A percentile compares a stretch with the other conserved stretches of the same genome.
These are phyloP conservation scores for Caenorhabditis inopinata DNA, from an alignment of 1,140 invertebrate genomes.

Conservation along the genomic window DNA sequence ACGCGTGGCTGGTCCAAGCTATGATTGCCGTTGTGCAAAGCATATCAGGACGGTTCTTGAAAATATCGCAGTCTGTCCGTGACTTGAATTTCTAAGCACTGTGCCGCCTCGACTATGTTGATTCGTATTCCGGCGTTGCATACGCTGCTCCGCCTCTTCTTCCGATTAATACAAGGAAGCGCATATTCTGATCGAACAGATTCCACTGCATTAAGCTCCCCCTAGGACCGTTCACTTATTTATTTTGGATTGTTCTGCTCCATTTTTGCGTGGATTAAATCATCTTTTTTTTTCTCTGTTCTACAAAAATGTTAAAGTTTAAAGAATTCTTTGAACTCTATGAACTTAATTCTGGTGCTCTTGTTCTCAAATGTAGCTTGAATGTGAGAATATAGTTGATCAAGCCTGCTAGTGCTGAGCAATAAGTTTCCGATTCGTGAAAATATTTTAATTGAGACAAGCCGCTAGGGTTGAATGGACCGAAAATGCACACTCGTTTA, in stretches of 20 bases:
- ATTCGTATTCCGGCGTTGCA: neutral
- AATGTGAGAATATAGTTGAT: too few relatives aligned
- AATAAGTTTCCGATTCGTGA: too few relatives aligned
- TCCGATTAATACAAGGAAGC: neutral
- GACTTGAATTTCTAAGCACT: neutral
- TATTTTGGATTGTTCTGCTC: neutral
- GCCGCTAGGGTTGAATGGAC: too few relatives aligned
- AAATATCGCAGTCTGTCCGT: neutral
- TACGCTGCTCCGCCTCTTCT: constrained; percentile 1
- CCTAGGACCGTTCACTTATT: neutral
- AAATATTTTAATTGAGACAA: too few relatives aligned
- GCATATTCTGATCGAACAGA: neutral
- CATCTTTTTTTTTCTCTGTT: too few relatives aligned
- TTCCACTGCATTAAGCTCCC: neutral
- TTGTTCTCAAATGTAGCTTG: too few relatives aligned
- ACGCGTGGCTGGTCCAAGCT: neutral
- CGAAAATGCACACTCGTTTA: too few relatives aligned
- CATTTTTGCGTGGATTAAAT: too few relatives aligned
- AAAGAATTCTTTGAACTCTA: too few relatives aligned
- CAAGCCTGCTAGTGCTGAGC: too few relatives aligned
- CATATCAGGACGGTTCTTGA: neutral
- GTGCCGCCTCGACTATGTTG: neutral
- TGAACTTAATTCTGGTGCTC: too few relatives aligned
- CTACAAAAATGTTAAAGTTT: too few relatives aligned
- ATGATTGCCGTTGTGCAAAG: neutral